A percentile compares a stretch with the other conserved stretches of the same genome.
phyloP scores from a whole-genome alignment of 2,888 invertebrate genomes.

The Empis livida region DNA sequence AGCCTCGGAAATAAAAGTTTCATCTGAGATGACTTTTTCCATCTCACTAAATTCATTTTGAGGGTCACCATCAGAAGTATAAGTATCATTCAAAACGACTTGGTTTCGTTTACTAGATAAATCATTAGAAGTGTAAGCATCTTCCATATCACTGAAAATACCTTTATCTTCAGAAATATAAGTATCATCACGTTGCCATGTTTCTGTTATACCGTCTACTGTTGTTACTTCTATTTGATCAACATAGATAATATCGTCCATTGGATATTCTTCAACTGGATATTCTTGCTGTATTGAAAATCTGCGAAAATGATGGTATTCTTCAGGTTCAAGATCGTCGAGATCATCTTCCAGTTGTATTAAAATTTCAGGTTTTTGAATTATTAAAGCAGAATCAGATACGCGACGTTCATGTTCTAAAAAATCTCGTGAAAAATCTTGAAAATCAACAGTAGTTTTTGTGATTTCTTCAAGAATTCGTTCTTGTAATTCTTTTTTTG shows the following conservation, averaged over 20 bases:
- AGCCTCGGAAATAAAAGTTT: not conserved
- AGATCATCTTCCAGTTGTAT: slow-evolving; percentile 13
- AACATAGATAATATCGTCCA: slow-evolving; percentile 23
- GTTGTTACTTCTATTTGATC: slow-evolving; percentile 27
- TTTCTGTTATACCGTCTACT: slow-evolving; percentile 20
- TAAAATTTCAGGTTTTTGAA: slow-evolving; percentile 20
- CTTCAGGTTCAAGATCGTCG: slow-evolving; percentile 26
- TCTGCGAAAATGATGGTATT: slow-evolving; percentile 33
- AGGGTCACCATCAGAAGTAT: not conserved
- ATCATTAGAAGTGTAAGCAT: not conserved
- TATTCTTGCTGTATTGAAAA: slow-evolving; percentile 29
- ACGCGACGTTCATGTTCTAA: slow-evolving; percentile 29
- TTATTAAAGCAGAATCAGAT: slow-evolving; percentile 27
- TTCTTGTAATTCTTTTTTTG: slow-evolving; percentile 23
- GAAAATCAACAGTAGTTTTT: slow-evolving; percentile 22
- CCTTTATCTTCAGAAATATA: slow-evolving; percentile 17
- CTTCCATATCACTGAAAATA: not conserved
- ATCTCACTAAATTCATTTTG: not conserved
- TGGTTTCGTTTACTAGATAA: too few relatives aligned
- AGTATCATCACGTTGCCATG: slow-evolving; percentile 25
- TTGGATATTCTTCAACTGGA: slow-evolving; percentile 29
- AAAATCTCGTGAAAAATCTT: slow-evolving; percentile 24
- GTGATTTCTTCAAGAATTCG: slow-evolving; percentile 23
- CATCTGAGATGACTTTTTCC: not conserved
- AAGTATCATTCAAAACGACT: too few relatives aligned